Conservation (phyloP, 2,888 invertebrate genomes). For the Thalpophila matura region DNA sequence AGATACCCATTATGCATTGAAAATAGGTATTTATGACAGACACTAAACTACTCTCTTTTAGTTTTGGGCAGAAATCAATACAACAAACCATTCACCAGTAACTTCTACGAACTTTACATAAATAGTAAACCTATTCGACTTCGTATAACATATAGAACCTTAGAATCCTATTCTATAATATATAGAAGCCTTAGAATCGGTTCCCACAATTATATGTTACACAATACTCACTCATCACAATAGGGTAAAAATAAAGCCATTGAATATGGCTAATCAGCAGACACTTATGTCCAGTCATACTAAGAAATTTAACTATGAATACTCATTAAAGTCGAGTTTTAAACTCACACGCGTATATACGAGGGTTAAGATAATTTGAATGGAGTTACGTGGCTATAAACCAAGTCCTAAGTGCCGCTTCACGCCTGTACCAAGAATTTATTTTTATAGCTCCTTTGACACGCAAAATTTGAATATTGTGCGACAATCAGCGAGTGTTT, state of each 20-base stretch:
- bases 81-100: background rate
- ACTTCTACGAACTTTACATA: conserved; percentile 12
- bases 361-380: conserved; percentile 71
- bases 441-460: conserved; percentile 79
- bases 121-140: background rate
- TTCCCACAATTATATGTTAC: conserved; percentile 43
- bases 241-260: conserved; percentile 58
- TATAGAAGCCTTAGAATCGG: background rate
- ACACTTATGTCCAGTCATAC: conserved; percentile 67
- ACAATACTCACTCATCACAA: conserved; percentile 44
- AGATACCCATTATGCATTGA: background rate
- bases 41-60: background rate
- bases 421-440: conserved; percentile 76
- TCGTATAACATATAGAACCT: conserved; percentile 14
- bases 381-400: conserved; percentile 66
- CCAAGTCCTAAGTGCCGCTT: conserved; percentile 73
- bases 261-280: conserved; percentile 56
- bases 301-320: conserved; percentile 66
- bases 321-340: conserved; percentile 66
- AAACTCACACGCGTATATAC: conserved; percentile 55
- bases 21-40: conserved; percentile 15
- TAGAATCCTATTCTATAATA: too few species aligned
- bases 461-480: conserved; percentile 78
- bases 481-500: conserved; percentile 65
- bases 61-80: background rate